These are phyloP conservation scores for Clarias fuscus DNA, from an alignment of 2,797 vertebrate genomes.

Conservation along the genomic window DNA sequence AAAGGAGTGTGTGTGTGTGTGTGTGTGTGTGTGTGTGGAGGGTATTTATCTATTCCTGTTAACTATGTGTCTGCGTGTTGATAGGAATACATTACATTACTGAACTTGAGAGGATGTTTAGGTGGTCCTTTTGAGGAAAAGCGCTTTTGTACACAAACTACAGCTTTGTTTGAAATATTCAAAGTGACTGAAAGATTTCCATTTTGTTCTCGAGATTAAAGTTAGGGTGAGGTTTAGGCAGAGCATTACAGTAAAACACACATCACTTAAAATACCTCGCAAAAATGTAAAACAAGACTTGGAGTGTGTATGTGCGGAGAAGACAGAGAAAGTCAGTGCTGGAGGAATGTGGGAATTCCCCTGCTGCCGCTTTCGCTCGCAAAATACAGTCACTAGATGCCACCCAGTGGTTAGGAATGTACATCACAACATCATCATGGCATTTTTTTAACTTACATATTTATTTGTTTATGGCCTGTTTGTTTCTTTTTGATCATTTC, in stretches of 20 bases:
- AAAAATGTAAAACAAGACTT: neutral
- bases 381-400: constrained; percentile 61
- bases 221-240: neutral
- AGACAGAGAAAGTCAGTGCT: constrained; percentile 54
- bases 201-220: neutral
- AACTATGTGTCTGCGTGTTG: neutral
- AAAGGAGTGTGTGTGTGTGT: constrained; percentile 11
- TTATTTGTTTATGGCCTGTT: no score
- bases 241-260: neutral
- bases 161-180: constrained; percentile 46
- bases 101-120: neutral
- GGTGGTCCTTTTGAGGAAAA: constrained; percentile 9
- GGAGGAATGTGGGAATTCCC: constrained; percentile 67
- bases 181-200: constrained; percentile 36
- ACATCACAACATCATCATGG: constrained; percentile 50
- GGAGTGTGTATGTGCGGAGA: neutral
- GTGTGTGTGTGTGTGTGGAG: constrained; percentile 27
- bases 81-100: neutral
- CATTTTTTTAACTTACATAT: no score
- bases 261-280: constrained; percentile 9
- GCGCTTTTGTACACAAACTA: neutral
- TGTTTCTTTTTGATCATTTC: neutral
- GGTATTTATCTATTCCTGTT: neutral
- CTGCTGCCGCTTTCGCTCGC: constrained; percentile 36
- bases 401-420: constrained; percentile 65